Percentiles rank a stretch among this genome's conserved stretches.
These are phyloP conservation scores for Tetrao urogallus DNA, from an alignment of 2,113 vertebrate species.

Conservation along the genomic window DNA sequence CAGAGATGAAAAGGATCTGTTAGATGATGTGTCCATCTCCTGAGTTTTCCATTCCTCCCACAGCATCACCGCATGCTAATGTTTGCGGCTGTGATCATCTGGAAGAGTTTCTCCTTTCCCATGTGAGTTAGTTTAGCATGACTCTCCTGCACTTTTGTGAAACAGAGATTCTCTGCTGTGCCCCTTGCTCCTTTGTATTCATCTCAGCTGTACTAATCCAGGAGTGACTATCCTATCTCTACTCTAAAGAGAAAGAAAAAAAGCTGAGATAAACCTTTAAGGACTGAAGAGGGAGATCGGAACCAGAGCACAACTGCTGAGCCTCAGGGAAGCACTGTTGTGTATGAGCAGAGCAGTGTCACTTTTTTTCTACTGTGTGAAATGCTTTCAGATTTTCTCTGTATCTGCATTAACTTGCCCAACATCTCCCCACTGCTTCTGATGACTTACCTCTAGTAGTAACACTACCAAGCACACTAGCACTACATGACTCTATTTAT, in stretches of 20 bases:
- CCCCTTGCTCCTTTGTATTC: neutral
- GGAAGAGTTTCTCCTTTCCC: conserved; percentile 17
- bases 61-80: neutral
- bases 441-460: neutral
- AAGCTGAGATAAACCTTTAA: neutral
- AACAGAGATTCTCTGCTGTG: neutral
- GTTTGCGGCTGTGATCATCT: neutral
- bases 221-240: neutral
- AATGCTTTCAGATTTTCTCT: conserved; percentile 2
- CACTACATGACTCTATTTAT: neutral
- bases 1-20: neutral
- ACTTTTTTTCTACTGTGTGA: neutral
- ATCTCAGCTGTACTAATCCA: neutral
- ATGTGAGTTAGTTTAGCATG: neutral
- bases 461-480: neutral
- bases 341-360: neutral
- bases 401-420: neutral
- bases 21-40: neutral
- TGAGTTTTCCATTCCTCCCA: neutral
- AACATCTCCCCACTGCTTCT: neutral
- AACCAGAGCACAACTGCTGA: neutral
- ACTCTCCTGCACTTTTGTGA: neutral
- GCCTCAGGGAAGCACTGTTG: neutral
- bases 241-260: neutral
- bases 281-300: neutral